Evolutionary conservation across 2,797 vertebrate genomes (phyloP), one percentile per base, ranked within the genome.

Genomic region (Carcharodon carcharias): DNA sequence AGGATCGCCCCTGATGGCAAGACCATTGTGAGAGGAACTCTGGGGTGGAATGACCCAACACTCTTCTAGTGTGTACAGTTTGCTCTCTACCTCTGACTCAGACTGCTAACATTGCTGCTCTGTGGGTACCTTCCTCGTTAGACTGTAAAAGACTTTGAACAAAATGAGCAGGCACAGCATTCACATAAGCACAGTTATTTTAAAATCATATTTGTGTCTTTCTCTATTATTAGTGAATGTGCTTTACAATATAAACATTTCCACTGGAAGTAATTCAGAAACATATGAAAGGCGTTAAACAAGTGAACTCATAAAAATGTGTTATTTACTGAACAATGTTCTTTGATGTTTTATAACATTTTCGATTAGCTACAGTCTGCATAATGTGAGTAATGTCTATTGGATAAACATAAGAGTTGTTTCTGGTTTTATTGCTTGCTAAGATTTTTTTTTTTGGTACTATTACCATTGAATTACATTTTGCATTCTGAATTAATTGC

Each of bases 401-500:
- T 95, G 28, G 67, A 45, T 71, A 45, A 95, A 95, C 69, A 8
- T 95, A 71, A 95, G 23, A 50, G 23, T 11, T 71, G 63, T 71
- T 95, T 95, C 9, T 67, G 67, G 26, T 54, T 26, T 69, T 28
- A 67, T 23, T 94, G 63, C 63, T 31, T 61, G 67, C 61, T 71
- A 95, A 63, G 35, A 95, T 54, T 50, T 54, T 95, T 88, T 67
- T 88, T 16, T 95, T 50, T 7, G 40, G 40, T 71, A 71, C 93
- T 45, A 71, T 71, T 50, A 95, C 67, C 12, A 71, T 50, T 71
- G 93, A 95, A 71, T 69, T 95, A 54, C 93, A 95, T 95, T 71
- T 95, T 95, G 26, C 45, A 54, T 67, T 95, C 23, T 71, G 67
- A 95, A 71, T 54, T 95, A 95, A 95, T 95, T 95, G 93, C 93